These are phyloP conservation scores for Simalia tracyae DNA, from an alignment of 2,797 vertebrate species.

Conservation along the genomic window DNA sequence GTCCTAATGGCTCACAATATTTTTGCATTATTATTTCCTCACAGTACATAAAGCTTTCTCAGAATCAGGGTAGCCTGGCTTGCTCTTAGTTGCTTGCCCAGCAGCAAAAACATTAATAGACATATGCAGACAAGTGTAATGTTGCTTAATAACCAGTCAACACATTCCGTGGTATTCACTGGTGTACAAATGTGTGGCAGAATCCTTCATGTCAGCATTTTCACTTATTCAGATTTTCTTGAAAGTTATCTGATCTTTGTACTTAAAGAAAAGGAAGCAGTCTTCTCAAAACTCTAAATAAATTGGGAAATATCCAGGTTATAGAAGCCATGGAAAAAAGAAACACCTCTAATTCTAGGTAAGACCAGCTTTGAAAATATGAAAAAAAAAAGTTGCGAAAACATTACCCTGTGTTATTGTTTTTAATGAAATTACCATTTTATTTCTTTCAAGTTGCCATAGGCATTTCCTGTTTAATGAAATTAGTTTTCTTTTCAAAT, in stretches of 20 bases:
- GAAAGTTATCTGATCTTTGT: neutral
- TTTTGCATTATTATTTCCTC: neutral
- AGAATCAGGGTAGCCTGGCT: neutral
- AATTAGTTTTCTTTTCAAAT: conserved; percentile 14
- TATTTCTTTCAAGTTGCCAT: neutral
- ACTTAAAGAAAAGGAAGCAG: neutral
- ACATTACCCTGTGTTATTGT: neutral
- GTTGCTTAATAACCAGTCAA: neutral
- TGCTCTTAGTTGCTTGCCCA: neutral
- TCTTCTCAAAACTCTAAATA: neutral
- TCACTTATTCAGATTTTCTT: neutral
- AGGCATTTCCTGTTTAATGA: neutral
- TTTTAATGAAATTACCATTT: conserved; percentile 2
- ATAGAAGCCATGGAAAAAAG: neutral
- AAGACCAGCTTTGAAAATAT: neutral
- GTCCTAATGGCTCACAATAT: neutral
- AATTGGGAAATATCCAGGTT: neutral
- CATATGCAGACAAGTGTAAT: neutral
- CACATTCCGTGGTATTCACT: neutral
- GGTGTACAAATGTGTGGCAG: neutral
- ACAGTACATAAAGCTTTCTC: neutral
- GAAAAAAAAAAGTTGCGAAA: neutral
- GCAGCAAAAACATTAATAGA: neutral
- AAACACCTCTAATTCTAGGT: conserved; percentile 4
- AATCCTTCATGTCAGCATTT: neutral